phyloP scores from a whole-genome alignment of 2,888 invertebrate species.

The Sialis lutaria region DNA sequence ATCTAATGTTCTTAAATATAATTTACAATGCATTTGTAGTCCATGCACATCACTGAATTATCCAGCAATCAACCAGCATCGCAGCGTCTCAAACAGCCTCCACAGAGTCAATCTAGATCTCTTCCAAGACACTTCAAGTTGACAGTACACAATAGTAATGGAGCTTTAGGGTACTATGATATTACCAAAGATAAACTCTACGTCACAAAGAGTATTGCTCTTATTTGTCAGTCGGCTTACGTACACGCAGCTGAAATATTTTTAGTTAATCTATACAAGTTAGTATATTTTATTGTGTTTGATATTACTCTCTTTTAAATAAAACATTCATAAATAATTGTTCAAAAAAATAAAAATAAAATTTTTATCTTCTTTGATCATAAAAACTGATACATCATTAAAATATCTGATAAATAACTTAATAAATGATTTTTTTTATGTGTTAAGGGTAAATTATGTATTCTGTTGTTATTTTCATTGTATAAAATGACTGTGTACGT shows the following conservation, averaged over 20 bases:
- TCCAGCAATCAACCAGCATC: slow-evolving; percentile 62
- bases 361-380: no score
- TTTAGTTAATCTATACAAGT: slow-evolving; percentile 75
- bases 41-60: slow-evolving; percentile 79
- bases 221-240: slow-evolving; percentile 83
- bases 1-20: background rate
- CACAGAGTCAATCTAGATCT: slow-evolving; percentile 65
- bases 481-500: no score
- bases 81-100: slow-evolving; percentile 36
- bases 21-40: slow-evolving; percentile 25
- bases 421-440: no score
- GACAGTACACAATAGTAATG: slow-evolving; percentile 53
- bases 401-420: no score
- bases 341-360: no score
- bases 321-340: no score
- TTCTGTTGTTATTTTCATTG: no score
- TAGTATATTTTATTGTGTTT: slow-evolving; percentile 17
- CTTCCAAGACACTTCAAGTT: slow-evolving; percentile 81
- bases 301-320: no score
- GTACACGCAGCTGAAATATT: slow-evolving; percentile 74
- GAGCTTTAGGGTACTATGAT: slow-evolving; percentile 79
- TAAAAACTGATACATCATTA: no score
- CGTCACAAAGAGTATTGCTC: slow-evolving; percentile 88
- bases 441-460: no score
- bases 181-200: slow-evolving; percentile 84